Conservation (phyloP, 2,113 vertebrate genomes). For the Cyrtonyx montezumae region DNA sequence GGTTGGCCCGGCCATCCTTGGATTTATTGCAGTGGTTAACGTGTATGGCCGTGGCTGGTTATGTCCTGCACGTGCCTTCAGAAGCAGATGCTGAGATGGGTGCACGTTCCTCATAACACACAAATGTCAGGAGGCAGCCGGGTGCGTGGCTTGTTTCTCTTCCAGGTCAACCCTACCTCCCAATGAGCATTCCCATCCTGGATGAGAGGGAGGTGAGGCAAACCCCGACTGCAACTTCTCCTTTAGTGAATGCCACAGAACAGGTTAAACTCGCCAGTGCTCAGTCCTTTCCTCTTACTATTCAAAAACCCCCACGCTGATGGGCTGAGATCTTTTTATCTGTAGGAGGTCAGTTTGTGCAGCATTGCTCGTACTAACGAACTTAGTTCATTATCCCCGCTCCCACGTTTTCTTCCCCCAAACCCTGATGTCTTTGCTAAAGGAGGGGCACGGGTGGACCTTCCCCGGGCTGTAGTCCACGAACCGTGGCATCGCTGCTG, state of each 20-base stretch:
- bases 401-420: background rate
- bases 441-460: background rate
- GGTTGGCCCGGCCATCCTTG: background rate
- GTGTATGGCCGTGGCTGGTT: background rate
- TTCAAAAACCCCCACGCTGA: background rate
- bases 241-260: background rate
- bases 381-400: background rate
- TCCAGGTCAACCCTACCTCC: background rate
- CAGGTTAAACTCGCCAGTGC: constrained; percentile 25
- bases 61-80: fast-evolving
- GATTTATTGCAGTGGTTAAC: background rate
- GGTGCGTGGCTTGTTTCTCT: background rate
- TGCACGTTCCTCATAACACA: background rate
- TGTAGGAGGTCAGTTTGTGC: background rate
- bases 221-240: background rate
- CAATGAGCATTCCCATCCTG: background rate
- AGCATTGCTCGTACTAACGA: background rate
- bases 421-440: background rate
- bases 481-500: too few relatives aligned
- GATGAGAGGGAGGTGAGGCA: background rate
- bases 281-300: background rate
- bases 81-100: background rate
- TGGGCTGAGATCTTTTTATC: background rate
- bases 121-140: background rate
- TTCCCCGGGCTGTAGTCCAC: background rate